Evolutionary conservation across 1,140 invertebrate species (phyloP), one percentile per base, ranked within the genome.

Genomic region (Sycophila sp.): DNA sequence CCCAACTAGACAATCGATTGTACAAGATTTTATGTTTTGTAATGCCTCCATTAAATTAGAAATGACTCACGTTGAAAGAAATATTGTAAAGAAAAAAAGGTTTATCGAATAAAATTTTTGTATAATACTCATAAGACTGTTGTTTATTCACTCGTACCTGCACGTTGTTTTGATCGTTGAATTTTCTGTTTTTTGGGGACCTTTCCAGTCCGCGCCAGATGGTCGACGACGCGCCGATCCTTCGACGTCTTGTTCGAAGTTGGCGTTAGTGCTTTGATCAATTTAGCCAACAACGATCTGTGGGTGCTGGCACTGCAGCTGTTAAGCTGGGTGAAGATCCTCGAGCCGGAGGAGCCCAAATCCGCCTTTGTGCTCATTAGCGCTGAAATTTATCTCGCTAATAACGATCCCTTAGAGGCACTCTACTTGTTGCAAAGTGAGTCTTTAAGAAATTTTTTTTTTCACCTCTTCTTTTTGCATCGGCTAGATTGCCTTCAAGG

Each of bases 361-460:
- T 73, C 77, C n/a, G 32, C 36, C 4, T 78, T 71, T 64, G 59
- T 72, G 49, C 40, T 83, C 3, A 63, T 83, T 5, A 67, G 76
- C 7, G 73, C 68, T n/a, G 76, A 83, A 64, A 79, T 82, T 74
- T 80, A 77, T 69, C 71, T 83, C 75, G 77, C 76, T 30, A 82
- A 82, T 73, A 67, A 71, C 13, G 65, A 75, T 49, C 59, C 71
- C 8, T 2, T 80, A 30, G 69, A 81, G 40, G 82, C 80, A 51
- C 71, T 77, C 19, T 53, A 53, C 8, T 72, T 83, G 47, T 56
- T 83, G 6, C 78, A 76, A 73, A 60, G 77, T 83, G 72, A 83
- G 78, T 81, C 24, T 30, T 58, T n/a, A n/a, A n/a, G n/a, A n/a
- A n/a, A n/a, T n/a, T n/a, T n/a, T n/a, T n/a, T n/a, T n/a, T n/a